Percentiles rank a stretch among this genome's conserved stretches.
Evolutionary conservation across 1,140 invertebrate species (phyloP).

Genomic region (Brachionus plicatilis): DNA sequence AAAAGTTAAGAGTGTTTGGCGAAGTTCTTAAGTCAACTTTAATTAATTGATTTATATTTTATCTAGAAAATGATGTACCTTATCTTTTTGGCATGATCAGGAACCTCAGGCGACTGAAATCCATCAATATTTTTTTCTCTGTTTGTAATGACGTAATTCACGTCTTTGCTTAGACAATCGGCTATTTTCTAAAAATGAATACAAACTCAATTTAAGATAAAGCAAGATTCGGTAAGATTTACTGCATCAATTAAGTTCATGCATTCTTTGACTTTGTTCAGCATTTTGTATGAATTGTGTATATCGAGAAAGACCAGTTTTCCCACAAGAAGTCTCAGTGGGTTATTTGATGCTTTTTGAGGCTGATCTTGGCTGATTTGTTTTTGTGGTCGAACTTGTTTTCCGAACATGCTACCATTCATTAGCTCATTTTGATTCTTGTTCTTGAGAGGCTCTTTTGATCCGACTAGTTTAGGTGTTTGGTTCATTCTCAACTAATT

Average conservation of each 20-base stretch:
- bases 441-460: not conserved
- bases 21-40: not conserved
- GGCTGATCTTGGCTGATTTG: not conserved
- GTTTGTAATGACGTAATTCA: conserved; percentile 27
- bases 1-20: not conserved
- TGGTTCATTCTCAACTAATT: not conserved
- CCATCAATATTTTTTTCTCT: not conserved
- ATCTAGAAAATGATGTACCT: not conserved
- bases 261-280: conserved; percentile 25
- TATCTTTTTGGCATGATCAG: not conserved
- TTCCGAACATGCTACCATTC: not conserved
- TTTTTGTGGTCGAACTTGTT: not conserved
- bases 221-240: not conserved
- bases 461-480: not conserved
- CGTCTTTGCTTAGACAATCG: conserved; percentile 38
- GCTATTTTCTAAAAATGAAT: not conserved
- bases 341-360: conserved; percentile 1
- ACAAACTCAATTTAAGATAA: not conserved
- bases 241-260: conserved; percentile 28
- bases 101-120: not conserved
- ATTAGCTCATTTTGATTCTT: not conserved
- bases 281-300: conserved; percentile 13
- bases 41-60: not conserved
- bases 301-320: conserved; percentile 26
- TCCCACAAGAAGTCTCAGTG: not conserved